phyloP scores from a whole-genome alignment of 2,113 vertebrate species.

The Ceyx melanurus region DNA sequence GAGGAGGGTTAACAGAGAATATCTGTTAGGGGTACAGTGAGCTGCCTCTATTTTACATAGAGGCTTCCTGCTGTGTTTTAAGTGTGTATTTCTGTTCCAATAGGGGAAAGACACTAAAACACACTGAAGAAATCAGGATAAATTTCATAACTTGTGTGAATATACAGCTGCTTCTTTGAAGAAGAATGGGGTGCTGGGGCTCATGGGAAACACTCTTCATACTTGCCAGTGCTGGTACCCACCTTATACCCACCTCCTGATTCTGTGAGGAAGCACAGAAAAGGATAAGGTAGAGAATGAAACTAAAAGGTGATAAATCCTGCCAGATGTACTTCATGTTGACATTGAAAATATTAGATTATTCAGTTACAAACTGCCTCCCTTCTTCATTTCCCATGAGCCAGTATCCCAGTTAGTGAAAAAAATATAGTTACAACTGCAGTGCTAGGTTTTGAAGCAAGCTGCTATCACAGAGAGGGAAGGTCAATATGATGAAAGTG shows the following conservation, averaged over 20 bases:
- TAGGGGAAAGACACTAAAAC: neutral
- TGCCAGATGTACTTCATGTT: neutral
- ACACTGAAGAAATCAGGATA: neutral
- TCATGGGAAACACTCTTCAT: neutral
- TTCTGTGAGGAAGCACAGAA: neutral
- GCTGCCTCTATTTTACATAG: neutral
- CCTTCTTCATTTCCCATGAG: constrained; percentile 4
- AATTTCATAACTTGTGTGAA: neutral
- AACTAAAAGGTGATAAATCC: neutral
- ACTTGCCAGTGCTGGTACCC: neutral
- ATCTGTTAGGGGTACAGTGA: no score
- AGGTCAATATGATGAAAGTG: neutral
- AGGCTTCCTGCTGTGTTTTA: neutral
- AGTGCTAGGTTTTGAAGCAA: neutral
- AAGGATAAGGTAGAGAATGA: neutral
- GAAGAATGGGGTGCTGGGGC: neutral
- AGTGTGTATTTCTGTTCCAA: neutral
- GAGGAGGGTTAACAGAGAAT: no score
- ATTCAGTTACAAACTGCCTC: neutral
- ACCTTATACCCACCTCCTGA: neutral
- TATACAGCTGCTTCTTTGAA: neutral
- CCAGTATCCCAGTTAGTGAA: neutral
- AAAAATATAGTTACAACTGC: neutral
- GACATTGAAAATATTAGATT: neutral
- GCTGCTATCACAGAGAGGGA: neutral